Evolutionary conservation across 2,797 vertebrate species (phyloP).

Genomic region (Poecilia wingei): DNA sequence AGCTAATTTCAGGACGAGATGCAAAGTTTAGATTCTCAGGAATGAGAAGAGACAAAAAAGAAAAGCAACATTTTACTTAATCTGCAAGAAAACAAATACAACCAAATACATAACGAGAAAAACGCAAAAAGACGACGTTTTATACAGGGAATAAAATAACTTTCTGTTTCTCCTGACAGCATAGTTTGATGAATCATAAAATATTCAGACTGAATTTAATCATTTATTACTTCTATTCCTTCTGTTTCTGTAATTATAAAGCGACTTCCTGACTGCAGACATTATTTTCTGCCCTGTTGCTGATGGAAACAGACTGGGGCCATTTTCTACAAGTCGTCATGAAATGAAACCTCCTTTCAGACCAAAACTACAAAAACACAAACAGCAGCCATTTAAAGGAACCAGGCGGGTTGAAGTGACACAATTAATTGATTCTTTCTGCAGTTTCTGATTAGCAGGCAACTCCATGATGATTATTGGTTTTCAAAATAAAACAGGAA

Average conservation of each 20-base stretch:
- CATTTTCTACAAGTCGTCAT: neutral
- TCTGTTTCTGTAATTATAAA: neutral
- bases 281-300: neutral
- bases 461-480: neutral
- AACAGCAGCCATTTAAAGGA: neutral
- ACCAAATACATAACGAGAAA: no score
- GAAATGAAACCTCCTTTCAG: neutral
- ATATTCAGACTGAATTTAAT: neutral
- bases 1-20: neutral
- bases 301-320: no score
- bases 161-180: neutral
- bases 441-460: neutral
- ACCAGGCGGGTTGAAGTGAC: no score
- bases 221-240: neutral
- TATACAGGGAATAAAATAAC: no score
- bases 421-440: no score
- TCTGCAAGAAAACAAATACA: no score
- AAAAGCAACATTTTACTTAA: no score
- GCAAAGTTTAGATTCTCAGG: neutral
- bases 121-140: no score
- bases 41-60: neutral
- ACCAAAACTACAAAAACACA: neutral
- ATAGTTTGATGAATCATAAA: neutral
- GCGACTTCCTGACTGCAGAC: neutral
- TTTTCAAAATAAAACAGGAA: slow-evolving; percentile 2